These are phyloP conservation scores for Phainopepla nitens DNA, from an alignment of 2,113 vertebrate genomes.

Conservation along the genomic window DNA sequence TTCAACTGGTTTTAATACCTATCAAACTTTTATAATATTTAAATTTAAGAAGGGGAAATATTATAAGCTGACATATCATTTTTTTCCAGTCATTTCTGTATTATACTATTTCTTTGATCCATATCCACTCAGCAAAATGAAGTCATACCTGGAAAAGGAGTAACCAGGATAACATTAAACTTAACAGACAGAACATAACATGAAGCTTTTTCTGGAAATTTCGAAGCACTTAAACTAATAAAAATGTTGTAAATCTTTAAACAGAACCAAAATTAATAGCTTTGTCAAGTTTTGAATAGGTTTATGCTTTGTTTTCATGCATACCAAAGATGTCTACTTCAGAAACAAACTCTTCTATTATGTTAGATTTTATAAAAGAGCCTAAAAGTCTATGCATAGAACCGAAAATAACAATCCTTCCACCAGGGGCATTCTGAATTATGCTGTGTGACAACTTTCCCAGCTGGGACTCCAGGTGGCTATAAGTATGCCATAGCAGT, in stretches of 20 bases:
- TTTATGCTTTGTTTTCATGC: background rate
- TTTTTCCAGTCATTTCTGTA: background rate
- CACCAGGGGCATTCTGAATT: background rate
- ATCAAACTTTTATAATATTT: background rate
- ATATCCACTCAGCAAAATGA: background rate
- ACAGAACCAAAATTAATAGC: background rate
- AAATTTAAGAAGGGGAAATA: background rate
- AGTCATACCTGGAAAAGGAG: background rate
- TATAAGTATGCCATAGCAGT: background rate
- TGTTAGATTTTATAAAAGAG: background rate
- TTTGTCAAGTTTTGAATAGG: background rate
- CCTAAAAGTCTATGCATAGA: background rate
- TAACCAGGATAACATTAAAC: background rate
- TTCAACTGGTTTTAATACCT: background rate
- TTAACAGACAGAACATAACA: background rate
- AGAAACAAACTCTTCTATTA: background rate
- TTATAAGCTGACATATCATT: too few relatives aligned
- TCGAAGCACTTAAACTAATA: background rate
- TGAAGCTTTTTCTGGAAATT: background rate
- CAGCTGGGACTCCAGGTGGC: background rate
- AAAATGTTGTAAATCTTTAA: background rate
- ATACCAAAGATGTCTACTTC: background rate
- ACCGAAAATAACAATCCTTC: background rate
- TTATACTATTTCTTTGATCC: background rate
- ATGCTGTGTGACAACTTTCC: background rate